Percentiles rank a stretch among this genome's conserved stretches.
These are phyloP conservation scores for Pituophis catenifer DNA, from an alignment of 2,113 vertebrate species.

Conservation along the genomic window DNA sequence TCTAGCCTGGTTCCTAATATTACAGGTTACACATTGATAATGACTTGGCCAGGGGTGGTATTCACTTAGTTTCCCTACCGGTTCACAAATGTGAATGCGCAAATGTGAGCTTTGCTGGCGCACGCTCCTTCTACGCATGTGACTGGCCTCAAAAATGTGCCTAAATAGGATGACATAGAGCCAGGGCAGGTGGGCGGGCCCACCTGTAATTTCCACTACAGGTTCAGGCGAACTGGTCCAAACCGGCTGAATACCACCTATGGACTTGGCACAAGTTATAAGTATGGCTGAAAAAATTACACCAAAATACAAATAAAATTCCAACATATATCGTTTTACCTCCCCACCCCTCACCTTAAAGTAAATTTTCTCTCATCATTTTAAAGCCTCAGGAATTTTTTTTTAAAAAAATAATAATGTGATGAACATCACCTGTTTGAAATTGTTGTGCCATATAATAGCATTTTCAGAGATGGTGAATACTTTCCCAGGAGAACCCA, in stretches of 20 bases:
- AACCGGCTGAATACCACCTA: too few relatives aligned
- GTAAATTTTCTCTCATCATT: background rate
- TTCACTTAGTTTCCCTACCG: too few relatives aligned
- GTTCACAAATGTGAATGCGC: too few relatives aligned
- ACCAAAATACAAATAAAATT: background rate
- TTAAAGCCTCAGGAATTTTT: background rate
- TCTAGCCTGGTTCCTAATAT: background rate
- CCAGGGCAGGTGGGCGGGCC: too few relatives aligned
- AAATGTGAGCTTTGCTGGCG: too few relatives aligned
- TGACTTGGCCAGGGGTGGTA: background rate
- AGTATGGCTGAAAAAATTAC: background rate
- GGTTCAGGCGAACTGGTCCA: too few relatives aligned
- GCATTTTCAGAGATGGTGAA: background rate
- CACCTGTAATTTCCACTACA: too few relatives aligned
- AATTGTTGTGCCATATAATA: background rate
- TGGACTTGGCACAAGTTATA: background rate
- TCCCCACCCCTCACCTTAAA: background rate
- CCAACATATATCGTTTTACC: background rate
- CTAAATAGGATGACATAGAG: too few relatives aligned
- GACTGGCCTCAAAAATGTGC: too few relatives aligned
- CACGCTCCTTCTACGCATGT: too few relatives aligned
- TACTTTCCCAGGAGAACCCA: background rate
- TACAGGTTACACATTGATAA: background rate
- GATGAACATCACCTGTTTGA: background rate
- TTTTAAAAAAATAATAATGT: background rate